Evolutionary conservation across 2,888 invertebrate genomes (phyloP).

Genomic region (Cerastis leucographa): DNA sequence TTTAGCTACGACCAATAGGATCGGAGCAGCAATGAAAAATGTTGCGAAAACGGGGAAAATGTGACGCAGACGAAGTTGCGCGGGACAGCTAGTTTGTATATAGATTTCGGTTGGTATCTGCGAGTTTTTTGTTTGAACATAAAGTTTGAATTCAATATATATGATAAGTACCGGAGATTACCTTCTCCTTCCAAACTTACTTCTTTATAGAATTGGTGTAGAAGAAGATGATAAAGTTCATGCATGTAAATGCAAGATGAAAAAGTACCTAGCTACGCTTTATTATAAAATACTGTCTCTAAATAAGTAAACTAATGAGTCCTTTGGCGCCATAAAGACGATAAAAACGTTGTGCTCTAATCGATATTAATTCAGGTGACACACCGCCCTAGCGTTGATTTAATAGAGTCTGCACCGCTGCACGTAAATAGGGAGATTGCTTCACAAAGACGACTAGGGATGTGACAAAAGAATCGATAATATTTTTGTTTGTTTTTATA

Average conservation of each 20-base stretch:
- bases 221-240: neutral
- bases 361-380: slow-evolving; percentile 79
- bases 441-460: slow-evolving; percentile 72
- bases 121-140: too few relatives aligned
- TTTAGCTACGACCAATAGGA: too few relatives aligned
- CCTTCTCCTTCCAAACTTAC: neutral
- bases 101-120: too few relatives aligned
- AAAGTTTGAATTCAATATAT: neutral
- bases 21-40: too few relatives aligned
- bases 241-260: too few relatives aligned
- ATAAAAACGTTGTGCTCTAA: slow-evolving; percentile 67
- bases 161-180: neutral
- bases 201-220: neutral
- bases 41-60: too few relatives aligned
- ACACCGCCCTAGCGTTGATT: slow-evolving; percentile 70
- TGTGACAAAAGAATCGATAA: slow-evolving; percentile 61
- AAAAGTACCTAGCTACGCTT: neutral
- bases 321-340: slow-evolving; percentile 26
- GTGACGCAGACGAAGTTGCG: too few relatives aligned
- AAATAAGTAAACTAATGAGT: slow-evolving; percentile 46
- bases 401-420: slow-evolving; percentile 78
- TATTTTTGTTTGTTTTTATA: neutral
- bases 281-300: neutral
- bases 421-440: slow-evolving; percentile 81
- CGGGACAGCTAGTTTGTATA: too few relatives aligned